Percentiles rank a stretch among this genome's conserved stretches.
phyloP scores from a whole-genome alignment of 2,797 vertebrate genomes.

The Psittacula derbiana region DNA sequence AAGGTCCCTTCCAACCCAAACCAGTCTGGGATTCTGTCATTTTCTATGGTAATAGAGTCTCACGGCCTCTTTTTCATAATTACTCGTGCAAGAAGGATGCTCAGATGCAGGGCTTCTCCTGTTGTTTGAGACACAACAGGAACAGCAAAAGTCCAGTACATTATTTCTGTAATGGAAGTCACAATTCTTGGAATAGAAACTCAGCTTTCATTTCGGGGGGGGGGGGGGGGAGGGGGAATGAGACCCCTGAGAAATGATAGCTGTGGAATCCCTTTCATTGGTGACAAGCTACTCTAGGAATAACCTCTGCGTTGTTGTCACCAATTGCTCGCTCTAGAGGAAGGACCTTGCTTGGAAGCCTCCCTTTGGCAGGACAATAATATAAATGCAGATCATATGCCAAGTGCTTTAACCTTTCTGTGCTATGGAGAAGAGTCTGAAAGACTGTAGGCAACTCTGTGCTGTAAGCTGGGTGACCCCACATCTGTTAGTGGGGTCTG shows the following conservation, averaged over 20 bases:
- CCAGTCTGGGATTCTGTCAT: not conserved
- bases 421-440: not conserved
- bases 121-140: not conserved
- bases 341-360: not conserved
- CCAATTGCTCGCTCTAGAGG: not conserved
- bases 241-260: not conserved
- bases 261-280: not conserved
- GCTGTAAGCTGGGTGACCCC: not conserved
- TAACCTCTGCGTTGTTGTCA: fast-evolving
- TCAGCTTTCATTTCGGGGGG: not conserved
- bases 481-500: fast-evolving
- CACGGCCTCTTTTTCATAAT: not conserved
- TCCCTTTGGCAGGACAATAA: not conserved
- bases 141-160: not conserved
- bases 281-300: not conserved
- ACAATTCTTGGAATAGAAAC: not conserved
- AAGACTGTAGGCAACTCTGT: not conserved
- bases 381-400: not conserved
- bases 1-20: not conserved
- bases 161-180: not conserved
- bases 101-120: not conserved
- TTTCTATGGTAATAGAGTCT: not conserved
- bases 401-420: not conserved
- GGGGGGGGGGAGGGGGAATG: not conserved
- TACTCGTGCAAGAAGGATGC: not conserved